A percentile compares a stretch with the other conserved stretches of the same genome.
These are phyloP conservation scores for Penelope pileata DNA, from an alignment of 2,113 vertebrate genomes.

Conservation along the genomic window DNA sequence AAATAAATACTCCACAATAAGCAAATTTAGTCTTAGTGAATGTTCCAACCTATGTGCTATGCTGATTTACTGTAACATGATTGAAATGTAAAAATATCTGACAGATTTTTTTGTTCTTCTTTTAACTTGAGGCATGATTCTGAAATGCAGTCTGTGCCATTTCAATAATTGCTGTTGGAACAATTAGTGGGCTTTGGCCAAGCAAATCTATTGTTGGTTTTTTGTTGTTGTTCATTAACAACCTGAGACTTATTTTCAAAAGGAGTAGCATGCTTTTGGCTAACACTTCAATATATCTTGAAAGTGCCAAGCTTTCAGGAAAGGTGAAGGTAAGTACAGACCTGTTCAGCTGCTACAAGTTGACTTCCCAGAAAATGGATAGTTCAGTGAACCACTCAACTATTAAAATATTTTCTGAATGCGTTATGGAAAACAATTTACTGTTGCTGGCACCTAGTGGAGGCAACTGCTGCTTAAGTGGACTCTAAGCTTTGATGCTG, in stretches of 20 bases:
- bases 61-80: not conserved
- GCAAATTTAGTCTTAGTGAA: not conserved
- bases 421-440: constrained; percentile 53
- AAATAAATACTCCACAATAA: not conserved
- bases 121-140: rapidly evolving
- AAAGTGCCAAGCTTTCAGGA: not conserved
- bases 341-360: not conserved
- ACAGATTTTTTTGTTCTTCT: not conserved
- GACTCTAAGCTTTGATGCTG: not conserved
- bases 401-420: constrained; percentile 47
- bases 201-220: not conserved
- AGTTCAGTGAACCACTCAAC: not conserved
- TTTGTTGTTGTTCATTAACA: not conserved
- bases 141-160: not conserved
- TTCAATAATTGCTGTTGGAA: not conserved
- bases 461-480: constrained; percentile 42
- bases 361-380: not conserved
- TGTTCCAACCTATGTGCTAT: not conserved
- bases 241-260: not conserved
- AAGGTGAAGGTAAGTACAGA: not conserved
- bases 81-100: not conserved
- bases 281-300: not conserved
- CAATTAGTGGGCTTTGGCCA: not conserved
- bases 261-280: not conserved
- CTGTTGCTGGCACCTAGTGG: constrained; percentile 67